Conservation (phyloP, 2,888 invertebrate genomes). For the Apotomis betuletana region DNA sequence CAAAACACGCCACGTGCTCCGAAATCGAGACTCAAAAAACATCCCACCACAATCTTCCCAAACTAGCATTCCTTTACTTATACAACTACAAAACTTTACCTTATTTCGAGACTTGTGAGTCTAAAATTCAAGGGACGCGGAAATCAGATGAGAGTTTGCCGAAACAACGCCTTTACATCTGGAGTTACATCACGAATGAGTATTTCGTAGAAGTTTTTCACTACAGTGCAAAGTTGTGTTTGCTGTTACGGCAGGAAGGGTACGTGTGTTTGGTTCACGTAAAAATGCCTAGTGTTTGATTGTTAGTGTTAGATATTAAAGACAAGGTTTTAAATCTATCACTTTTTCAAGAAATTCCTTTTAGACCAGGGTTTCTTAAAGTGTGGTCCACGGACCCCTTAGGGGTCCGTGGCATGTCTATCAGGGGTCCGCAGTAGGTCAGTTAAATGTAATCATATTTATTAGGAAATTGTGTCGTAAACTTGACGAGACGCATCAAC, state of each 20-base stretch:
- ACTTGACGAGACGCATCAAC: too few species aligned
- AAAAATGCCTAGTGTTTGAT: not conserved
- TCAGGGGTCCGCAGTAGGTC: too few species aligned
- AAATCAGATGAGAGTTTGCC: constrained; percentile 2
- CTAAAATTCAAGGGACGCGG: not conserved
- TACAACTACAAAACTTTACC: constrained; percentile 9
- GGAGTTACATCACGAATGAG: constrained; percentile 35
- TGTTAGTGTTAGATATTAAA: not conserved
- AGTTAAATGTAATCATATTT: too few species aligned
- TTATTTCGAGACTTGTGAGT: not conserved
- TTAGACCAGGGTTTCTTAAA: too few species aligned
- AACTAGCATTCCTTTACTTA: not conserved
- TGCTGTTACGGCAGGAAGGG: not conserved
- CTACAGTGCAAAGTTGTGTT: constrained; percentile 23
- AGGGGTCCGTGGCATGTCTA: too few species aligned
- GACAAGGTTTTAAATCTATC: too few species aligned
- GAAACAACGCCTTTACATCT: constrained; percentile 3
- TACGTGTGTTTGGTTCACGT: not conserved
- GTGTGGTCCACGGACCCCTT: too few species aligned
- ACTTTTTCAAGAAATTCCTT: too few species aligned
- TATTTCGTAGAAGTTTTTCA: constrained; percentile 32
- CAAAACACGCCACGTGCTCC: constrained; percentile 26
- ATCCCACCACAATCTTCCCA: not conserved
- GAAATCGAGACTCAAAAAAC: constrained; percentile 33
- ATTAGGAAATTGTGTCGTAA: too few species aligned